Conservation (phyloP, 1,140 invertebrate species). For the Penaeus vannamei region DNA sequence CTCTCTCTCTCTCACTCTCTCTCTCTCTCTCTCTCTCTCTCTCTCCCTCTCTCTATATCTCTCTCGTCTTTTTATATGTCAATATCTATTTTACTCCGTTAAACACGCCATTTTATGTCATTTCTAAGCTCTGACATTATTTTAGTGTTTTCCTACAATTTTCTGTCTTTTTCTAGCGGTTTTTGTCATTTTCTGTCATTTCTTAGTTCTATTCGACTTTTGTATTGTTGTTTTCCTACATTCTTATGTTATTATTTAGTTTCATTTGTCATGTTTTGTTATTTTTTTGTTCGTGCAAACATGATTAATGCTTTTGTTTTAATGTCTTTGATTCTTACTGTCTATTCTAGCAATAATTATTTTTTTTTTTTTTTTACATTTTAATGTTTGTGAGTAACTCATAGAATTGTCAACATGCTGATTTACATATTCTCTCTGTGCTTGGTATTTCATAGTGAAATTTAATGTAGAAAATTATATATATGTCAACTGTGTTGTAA, state of each 20-base stretch:
- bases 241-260: background rate
- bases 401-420: too few species aligned
- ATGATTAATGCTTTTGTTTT: too few species aligned
- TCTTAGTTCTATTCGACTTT: background rate
- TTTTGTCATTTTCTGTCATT: slow-evolving; percentile 1
- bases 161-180: slow-evolving; percentile 6
- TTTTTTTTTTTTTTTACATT: too few species aligned
- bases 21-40: slow-evolving; percentile 1
- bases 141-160: background rate
- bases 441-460: too few species aligned
- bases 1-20: background rate
- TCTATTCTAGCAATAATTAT: too few species aligned
- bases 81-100: background rate
- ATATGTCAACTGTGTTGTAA: too few species aligned
- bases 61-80: background rate
- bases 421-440: too few species aligned
- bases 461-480: too few species aligned
- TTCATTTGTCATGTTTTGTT: background rate
- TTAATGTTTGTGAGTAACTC: too few species aligned
- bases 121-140: too few species aligned
- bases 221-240: background rate
- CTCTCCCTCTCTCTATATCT: slow-evolving; percentile 1
- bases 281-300: background rate
- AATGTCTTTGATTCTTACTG: too few species aligned
- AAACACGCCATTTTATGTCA: too few species aligned